Evolutionary conservation across 2,797 vertebrate genomes (phyloP), one percentile per base, ranked within the genome.

Genomic region (Paedocypris micromegethes): DNA sequence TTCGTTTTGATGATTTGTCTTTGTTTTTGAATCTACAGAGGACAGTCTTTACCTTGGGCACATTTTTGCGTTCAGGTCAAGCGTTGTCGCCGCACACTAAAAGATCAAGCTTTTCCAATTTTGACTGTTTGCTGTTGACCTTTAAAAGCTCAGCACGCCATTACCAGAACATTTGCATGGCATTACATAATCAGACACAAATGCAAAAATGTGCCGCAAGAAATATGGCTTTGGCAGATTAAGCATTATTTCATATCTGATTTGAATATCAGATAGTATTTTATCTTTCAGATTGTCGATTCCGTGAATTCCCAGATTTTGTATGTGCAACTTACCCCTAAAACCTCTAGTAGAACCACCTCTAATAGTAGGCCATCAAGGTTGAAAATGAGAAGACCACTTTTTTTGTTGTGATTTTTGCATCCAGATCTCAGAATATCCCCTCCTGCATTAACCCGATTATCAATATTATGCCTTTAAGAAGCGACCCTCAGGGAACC

Each of bases 381-480:
- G 23, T 23, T 23, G 23, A 23, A 23, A 23, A 23, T 23, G 23
- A 23, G 23, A 23, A 23, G 23, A 23, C 23, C 23, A 23, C 23
- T 23, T 23, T 23, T 23, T 23, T 1, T 23, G 23, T 23, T 23
- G 23, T 23, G 23, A 23, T 23, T 23, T 23, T 23, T 23, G 6
- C 66, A 64, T 44, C 6, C 44, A 61, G 4, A 62, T 62, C 44
- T 63, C 52, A 2, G 42, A 68, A 53, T 48, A 58, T 70, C 67
- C 61, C 46, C 66, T 65, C 43, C 39, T 70, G 71, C 66, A 61
- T 79, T 77, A 77, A 74, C 57, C 64, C 73, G 77, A 75, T 81
- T 78, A 77, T 75, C 73, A 63, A 72, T 81, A 79, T 80, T 80
- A 69, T 80, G 66, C 64, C 41, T 75, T 63, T 75, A 70, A 79